Percentiles rank a stretch among this genome's conserved stretches.
Evolutionary conservation across 2,888 invertebrate genomes (phyloP).

Genomic region (Artemia sinica): DNA sequence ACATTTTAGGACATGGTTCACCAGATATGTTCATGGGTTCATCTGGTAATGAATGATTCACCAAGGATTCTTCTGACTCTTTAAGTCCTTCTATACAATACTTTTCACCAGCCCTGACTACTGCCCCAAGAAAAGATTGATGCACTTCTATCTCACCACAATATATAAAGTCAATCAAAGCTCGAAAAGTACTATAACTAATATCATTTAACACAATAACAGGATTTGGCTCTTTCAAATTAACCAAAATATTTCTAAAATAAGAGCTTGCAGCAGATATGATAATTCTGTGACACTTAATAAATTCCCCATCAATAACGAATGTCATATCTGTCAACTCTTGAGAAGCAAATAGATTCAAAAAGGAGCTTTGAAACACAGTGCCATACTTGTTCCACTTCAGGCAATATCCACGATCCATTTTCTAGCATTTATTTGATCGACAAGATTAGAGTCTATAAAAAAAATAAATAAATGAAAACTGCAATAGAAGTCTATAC

Average conservation of each 20-base stretch:
- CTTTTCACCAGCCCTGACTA: slow-evolving; percentile 11
- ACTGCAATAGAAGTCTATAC: no score
- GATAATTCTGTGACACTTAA: slow-evolving; percentile 86
- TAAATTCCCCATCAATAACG: slow-evolving; percentile 76
- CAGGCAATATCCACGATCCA: slow-evolving; percentile 54
- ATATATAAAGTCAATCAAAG: slow-evolving; percentile 7
- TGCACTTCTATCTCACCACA: slow-evolving; percentile 3
- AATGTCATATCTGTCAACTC: slow-evolving; percentile 82
- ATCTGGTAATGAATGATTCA: no score
- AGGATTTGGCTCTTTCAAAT: background rate
- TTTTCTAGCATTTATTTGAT: background rate
- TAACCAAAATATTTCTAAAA: slow-evolving; percentile 31
- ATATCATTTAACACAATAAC: background rate
- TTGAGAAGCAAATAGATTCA: slow-evolving; percentile 72
- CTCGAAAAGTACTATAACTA: background rate
- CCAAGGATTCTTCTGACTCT: background rate
- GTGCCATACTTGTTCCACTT: slow-evolving; percentile 90
- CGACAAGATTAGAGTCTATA: no score
- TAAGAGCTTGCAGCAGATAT: slow-evolving; percentile 51
- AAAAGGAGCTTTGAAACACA: slow-evolving; percentile 76
- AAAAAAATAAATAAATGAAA: no score
- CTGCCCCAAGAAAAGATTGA: background rate
- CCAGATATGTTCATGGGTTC: no score
- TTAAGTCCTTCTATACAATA: background rate
- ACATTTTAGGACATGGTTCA: no score